phyloP scores from a whole-genome alignment of 2,888 invertebrate genomes.

The Dicyrtomina minuta region DNA sequence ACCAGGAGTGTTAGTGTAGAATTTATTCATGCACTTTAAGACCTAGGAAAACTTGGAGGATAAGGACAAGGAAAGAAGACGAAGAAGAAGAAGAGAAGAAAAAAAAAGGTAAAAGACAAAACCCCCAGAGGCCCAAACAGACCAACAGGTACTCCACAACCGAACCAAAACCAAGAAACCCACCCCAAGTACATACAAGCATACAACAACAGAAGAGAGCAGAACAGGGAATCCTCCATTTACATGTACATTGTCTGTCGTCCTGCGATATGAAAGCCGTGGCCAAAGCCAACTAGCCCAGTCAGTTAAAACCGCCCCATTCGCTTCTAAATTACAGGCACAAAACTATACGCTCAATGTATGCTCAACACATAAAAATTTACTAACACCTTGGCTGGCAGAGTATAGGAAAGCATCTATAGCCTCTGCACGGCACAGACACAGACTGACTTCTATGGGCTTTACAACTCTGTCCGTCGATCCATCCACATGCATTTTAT shows the following conservation, averaged over 20 bases:
- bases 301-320: constrained; percentile 25
- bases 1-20: constrained; percentile 4
- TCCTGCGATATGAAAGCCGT: too few relatives aligned
- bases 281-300: background rate
- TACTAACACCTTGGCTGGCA: constrained; percentile 10
- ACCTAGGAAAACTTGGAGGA: constrained; percentile 8
- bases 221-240: background rate
- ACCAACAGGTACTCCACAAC: constrained; percentile 29
- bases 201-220: constrained; percentile 20
- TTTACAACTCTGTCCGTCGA: too few relatives aligned
- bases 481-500: too few relatives aligned
- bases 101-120: constrained; percentile 25
- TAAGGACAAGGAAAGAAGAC: constrained; percentile 19
- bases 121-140: constrained; percentile 28
- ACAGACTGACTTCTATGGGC: too few relatives aligned
- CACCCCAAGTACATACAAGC: constrained; percentile 16
- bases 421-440: too few relatives aligned
- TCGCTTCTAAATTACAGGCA: constrained; percentile 29
- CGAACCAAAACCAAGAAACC: constrained; percentile 13
- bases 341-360: background rate
- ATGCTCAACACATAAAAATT: background rate
- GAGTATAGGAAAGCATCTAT: too few relatives aligned
- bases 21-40: constrained; percentile 1
- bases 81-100: constrained; percentile 15
- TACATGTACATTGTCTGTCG: too few relatives aligned